A percentile compares a stretch with the other conserved stretches of the same genome.
Conservation (phyloP, 2,888 invertebrate species). For the Scotopteryx bipunctaria region DNA sequence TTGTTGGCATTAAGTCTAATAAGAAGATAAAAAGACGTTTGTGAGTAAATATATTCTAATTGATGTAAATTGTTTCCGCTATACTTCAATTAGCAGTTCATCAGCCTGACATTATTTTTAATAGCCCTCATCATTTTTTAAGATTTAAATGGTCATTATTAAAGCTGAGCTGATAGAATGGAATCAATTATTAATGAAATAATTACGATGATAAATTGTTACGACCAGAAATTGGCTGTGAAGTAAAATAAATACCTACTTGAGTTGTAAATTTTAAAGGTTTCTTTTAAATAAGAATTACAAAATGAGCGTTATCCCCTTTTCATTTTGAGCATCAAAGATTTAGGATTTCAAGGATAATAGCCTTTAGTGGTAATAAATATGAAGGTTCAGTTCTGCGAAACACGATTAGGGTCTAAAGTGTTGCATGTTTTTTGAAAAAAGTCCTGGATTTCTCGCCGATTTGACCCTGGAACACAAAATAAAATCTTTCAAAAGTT, state of each 20-base stretch:
- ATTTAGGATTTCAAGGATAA: constrained; percentile 32
- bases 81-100: constrained; percentile 10
- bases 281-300: constrained; percentile 26
- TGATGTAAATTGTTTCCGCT: constrained; percentile 15
- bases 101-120: constrained; percentile 16
- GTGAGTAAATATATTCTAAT: constrained; percentile 3
- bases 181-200: neutral
- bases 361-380: constrained; percentile 47
- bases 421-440: constrained; percentile 30
- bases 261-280: neutral
- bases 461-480: constrained; percentile 22
- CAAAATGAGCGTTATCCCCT: neutral
- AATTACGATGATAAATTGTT: neutral
- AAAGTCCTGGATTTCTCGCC: constrained; percentile 8
- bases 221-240: neutral
- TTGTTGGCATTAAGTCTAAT: no score
- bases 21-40: no score
- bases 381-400: constrained; percentile 45
- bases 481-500: neutral
- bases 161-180: neutral
- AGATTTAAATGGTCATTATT: neutral
- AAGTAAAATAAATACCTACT: neutral
- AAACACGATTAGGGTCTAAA: constrained; percentile 53
- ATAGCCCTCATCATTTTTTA: constrained; percentile 18
- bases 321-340: neutral